Evolutionary conservation across 2,888 invertebrate species (phyloP).

Genomic region (Orchesella flavescens): DNA sequence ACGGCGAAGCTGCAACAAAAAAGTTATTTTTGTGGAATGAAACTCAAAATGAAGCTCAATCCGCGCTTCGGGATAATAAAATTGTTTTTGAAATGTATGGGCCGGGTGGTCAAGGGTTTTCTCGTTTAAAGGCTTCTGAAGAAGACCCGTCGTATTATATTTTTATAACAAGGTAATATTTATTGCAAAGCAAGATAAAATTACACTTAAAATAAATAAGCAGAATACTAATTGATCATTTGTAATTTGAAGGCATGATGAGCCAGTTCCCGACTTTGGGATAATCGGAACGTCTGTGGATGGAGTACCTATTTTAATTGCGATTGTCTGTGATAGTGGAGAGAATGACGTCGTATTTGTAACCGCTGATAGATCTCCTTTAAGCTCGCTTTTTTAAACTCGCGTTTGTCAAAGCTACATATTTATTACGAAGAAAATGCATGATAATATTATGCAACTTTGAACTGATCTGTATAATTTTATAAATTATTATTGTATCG

Average conservation of each 20-base stretch:
- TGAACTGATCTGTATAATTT: no score
- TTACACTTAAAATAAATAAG: not conserved
- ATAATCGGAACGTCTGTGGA: slow-evolving; percentile 38
- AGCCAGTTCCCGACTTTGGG: slow-evolving; percentile 50
- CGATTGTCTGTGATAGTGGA: slow-evolving; percentile 60
- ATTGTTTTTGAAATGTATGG: slow-evolving; percentile 40
- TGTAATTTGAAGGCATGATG: slow-evolving; percentile 42
- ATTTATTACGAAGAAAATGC: no score
- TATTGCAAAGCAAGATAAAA: not conserved
- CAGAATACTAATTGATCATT: not conserved
- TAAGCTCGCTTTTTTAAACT: slow-evolving; percentile 56
- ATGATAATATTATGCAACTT: no score
- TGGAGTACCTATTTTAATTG: slow-evolving; percentile 59
- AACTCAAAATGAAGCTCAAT: not conserved
- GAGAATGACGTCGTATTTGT: slow-evolving; percentile 57
- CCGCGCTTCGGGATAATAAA: not conserved
- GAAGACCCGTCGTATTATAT: slow-evolving; percentile 31
- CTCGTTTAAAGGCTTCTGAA: slow-evolving; percentile 17
- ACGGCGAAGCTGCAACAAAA: slow-evolving; percentile 43
- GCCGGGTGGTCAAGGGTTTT: slow-evolving; percentile 8
- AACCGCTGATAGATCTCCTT: slow-evolving; percentile 56
- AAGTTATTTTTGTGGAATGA: slow-evolving; percentile 56
- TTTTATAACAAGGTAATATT: slow-evolving; percentile 28
- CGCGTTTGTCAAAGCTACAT: not conserved
- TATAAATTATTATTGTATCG: no score